Percentiles rank a stretch among this genome's conserved stretches.
These are phyloP conservation scores for Phortica magna DNA, from an alignment of 2,888 invertebrate species.

Conservation along the genomic window DNA sequence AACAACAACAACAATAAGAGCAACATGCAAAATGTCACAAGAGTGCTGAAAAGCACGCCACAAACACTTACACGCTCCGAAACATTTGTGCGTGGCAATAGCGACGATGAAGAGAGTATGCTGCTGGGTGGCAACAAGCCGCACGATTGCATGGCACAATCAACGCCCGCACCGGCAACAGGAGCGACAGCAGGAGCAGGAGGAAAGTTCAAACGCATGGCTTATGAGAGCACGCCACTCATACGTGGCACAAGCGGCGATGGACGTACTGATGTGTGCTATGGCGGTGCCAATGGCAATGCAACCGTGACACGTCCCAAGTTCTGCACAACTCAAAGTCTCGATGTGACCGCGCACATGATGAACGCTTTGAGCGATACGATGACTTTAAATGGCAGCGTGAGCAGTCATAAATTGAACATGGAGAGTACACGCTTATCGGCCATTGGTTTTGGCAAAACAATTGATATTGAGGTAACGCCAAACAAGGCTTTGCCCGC, in stretches of 20 bases:
- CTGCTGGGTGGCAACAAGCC: slow-evolving; percentile 31
- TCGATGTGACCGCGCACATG: slow-evolving; percentile 43
- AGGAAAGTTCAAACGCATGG: not conserved
- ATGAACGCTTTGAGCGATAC: slow-evolving; percentile 38
- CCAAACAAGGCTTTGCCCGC: not conserved
- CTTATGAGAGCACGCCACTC: slow-evolving; percentile 8
- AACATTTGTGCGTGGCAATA: slow-evolving; percentile 72
- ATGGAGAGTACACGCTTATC: slow-evolving; percentile 53
- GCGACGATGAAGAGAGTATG: slow-evolving; percentile 51
- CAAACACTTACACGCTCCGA: slow-evolving; percentile 72
- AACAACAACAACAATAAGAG: slow-evolving; percentile 34
- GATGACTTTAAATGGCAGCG: slow-evolving; percentile 29
- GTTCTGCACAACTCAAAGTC: slow-evolving; percentile 51
- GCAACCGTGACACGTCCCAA: slow-evolving; percentile 33
- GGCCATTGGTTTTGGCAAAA: slow-evolving; percentile 52
- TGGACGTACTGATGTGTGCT: not conserved
- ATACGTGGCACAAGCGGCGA: slow-evolving; percentile 1
- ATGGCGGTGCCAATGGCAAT: slow-evolving; percentile 6
- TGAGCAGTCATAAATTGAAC: slow-evolving; percentile 35
- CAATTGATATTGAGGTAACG: slow-evolving; percentile 39
- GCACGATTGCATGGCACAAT: slow-evolving; percentile 42
- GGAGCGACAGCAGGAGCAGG: no score
- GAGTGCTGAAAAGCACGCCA: slow-evolving; percentile 49
- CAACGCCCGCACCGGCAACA: slow-evolving; percentile 44
- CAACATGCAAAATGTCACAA: not conserved